Evolutionary conservation across 2,797 vertebrate genomes (phyloP).

Genomic region (Acestrorhynchus altus): DNA sequence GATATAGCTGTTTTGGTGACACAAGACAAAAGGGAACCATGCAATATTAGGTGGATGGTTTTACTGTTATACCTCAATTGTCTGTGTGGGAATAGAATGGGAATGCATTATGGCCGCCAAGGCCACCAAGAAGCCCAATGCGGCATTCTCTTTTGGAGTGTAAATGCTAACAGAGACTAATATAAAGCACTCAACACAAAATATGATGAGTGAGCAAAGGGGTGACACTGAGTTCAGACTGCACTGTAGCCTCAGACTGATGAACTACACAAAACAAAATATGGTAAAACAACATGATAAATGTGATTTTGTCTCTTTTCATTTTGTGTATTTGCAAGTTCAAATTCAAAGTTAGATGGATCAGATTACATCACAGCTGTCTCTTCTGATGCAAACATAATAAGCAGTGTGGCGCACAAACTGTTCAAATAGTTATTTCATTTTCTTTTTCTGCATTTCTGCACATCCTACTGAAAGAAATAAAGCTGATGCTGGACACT

Average conservation of each 20-base stretch:
- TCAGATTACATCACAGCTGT: slow-evolving; percentile 6
- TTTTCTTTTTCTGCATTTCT: slow-evolving; percentile 1
- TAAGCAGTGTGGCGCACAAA: neutral
- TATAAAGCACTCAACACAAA: too few relatives aligned
- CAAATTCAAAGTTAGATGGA: neutral
- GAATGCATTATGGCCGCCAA: too few relatives aligned
- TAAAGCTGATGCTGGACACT: neutral
- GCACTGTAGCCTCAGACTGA: neutral
- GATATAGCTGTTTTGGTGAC: too few relatives aligned
- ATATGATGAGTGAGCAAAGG: neutral
- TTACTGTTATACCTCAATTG: too few relatives aligned
- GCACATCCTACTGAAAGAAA: neutral
- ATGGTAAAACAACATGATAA: neutral
- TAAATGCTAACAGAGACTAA: too few relatives aligned
- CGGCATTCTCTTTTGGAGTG: too few relatives aligned
- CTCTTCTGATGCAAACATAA: slow-evolving; percentile 10
- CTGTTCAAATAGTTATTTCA: neutral
- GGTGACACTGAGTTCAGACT: neutral
- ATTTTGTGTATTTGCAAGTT: neutral
- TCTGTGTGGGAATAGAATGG: too few relatives aligned
- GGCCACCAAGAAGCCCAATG: too few relatives aligned
- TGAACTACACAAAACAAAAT: neutral
- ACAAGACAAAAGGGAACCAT: too few relatives aligned
- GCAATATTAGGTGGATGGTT: too few relatives aligned
- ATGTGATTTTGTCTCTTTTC: neutral